A percentile compares a stretch with the other conserved stretches of the same genome.
phyloP scores from a whole-genome alignment of 2,888 invertebrate species.

The Argyra leucocephala region DNA sequence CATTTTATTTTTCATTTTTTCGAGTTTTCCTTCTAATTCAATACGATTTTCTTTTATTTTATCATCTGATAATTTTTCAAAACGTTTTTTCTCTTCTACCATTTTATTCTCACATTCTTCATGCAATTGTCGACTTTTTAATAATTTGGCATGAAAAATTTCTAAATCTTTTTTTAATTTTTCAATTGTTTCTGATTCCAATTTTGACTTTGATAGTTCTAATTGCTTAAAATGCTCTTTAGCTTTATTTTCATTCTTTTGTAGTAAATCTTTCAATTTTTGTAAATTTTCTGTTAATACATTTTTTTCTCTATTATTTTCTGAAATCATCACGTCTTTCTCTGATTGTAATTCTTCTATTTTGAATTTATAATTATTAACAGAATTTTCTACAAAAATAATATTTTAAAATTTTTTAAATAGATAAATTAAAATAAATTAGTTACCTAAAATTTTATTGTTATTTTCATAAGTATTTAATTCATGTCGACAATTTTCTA shows the following conservation, averaged over 20 bases:
- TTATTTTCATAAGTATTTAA: background rate
- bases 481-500: background rate
- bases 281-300: constrained; percentile 16
- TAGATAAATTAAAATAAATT: background rate
- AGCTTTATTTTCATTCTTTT: constrained; percentile 24
- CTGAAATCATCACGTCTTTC: constrained; percentile 21
- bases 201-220: background rate
- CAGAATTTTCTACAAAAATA: background rate
- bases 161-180: constrained; percentile 32
- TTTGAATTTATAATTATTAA: background rate
- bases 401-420: background rate
- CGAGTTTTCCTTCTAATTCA: constrained; percentile 67
- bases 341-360: constrained; percentile 21
- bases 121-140: constrained; percentile 25
- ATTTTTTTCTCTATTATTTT: constrained; percentile 16
- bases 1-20: constrained; percentile 72
- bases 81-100: constrained; percentile 31
- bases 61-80: constrained; percentile 30
- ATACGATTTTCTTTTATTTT: constrained; percentile 39
- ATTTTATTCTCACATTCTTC: constrained; percentile 26
- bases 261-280: constrained; percentile 23
- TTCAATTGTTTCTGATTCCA: constrained; percentile 15
- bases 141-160: constrained; percentile 39
- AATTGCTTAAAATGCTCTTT: background rate
- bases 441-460: background rate